A percentile compares a stretch with the other conserved stretches of the same genome.
These are phyloP conservation scores for Idaea biselata DNA, from an alignment of 2,888 invertebrate species.

Conservation along the genomic window DNA sequence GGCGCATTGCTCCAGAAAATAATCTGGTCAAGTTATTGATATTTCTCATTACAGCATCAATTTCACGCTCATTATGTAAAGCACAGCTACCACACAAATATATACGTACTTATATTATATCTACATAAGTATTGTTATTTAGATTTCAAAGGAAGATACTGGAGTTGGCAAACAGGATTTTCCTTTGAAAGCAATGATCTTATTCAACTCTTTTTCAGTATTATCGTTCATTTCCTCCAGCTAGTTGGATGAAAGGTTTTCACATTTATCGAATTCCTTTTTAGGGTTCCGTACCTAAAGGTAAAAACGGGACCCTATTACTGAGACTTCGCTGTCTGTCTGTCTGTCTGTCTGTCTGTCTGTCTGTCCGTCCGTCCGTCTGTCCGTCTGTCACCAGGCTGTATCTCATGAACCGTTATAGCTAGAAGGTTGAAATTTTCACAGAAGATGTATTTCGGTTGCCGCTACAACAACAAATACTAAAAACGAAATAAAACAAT, in stretches of 20 bases:
- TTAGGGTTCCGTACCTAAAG: too few relatives aligned
- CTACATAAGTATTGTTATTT: background rate
- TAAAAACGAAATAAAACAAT: too few relatives aligned
- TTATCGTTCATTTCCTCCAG: conserved; percentile 11
- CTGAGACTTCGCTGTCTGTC: too few relatives aligned
- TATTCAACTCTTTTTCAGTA: conserved; percentile 9
- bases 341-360: too few relatives aligned
- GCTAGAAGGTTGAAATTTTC: too few relatives aligned
- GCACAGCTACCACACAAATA: background rate
- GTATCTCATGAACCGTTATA: too few relatives aligned
- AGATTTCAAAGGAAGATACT: background rate
- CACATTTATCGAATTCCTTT: conserved; percentile 16
- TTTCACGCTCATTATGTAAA: background rate
- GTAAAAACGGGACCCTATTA: too few relatives aligned
- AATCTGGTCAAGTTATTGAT: background rate
- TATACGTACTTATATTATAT: background rate
- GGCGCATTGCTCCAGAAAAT: background rate
- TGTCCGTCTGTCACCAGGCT: too few relatives aligned
- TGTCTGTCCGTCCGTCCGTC: too few relatives aligned
- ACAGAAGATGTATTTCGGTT: too few relatives aligned
- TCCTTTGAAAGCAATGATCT: conserved; percentile 9
- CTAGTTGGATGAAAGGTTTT: conserved; percentile 9
- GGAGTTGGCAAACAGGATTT: conserved; percentile 3
- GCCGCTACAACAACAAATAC: too few relatives aligned
- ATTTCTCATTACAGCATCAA: background rate